Conservation (phyloP, 2,113 vertebrate species). For the Vireo altiloquus region DNA sequence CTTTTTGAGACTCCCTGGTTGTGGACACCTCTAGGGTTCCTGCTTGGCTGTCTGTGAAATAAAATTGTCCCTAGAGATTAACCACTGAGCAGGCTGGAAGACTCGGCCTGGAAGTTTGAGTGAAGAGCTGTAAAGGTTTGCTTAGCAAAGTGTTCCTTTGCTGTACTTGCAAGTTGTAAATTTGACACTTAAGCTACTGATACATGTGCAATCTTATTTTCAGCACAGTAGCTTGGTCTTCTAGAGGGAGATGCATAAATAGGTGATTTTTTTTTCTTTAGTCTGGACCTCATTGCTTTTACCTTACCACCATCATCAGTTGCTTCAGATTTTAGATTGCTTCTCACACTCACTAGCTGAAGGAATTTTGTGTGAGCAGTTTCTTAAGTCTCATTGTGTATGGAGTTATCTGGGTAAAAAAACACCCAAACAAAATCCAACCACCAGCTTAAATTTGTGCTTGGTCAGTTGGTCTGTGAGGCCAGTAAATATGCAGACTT, state of each 20-base stretch:
- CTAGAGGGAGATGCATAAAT: not conserved
- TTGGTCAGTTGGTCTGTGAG: not conserved
- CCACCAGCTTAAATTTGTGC: not conserved
- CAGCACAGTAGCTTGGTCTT: not conserved
- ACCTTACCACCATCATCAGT: not conserved
- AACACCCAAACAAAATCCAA: not conserved
- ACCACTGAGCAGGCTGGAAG: not conserved
- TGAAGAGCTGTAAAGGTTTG: not conserved
- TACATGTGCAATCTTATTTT: not conserved
- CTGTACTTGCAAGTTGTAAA: not conserved
- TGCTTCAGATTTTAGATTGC: not conserved
- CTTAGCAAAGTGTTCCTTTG: not conserved
- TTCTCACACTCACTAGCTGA: not conserved
- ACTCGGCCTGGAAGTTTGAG: not conserved
- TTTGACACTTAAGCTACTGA: not conserved
- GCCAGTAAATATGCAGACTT: not conserved
- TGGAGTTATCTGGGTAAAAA: not conserved
- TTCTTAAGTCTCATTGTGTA: not conserved
- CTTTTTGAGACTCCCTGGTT: not conserved
- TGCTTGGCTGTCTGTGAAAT: not conserved
- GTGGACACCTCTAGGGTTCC: accelerated
- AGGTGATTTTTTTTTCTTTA: not conserved
- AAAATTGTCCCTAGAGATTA: not conserved
- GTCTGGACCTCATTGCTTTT: not conserved
- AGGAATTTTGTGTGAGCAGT: not conserved